These are phyloP conservation scores for Sminthurinus aureus DNA, from an alignment of 2,888 invertebrate genomes.

Conservation along the genomic window DNA sequence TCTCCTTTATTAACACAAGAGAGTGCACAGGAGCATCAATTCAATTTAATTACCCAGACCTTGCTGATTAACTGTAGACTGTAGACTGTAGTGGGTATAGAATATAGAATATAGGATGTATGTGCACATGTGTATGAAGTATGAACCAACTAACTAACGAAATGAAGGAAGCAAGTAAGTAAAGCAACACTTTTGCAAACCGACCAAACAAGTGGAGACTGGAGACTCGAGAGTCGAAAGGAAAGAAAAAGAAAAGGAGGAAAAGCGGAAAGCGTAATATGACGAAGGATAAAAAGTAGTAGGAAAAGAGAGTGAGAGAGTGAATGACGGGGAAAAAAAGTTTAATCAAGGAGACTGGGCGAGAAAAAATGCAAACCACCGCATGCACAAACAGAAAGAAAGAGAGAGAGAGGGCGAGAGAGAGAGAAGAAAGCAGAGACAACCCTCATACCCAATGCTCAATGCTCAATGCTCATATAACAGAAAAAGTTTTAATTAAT, in stretches of 20 bases:
- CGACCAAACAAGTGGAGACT: too few relatives aligned
- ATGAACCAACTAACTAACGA: too few relatives aligned
- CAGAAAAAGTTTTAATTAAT: constrained; percentile 56
- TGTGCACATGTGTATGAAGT: too few relatives aligned
- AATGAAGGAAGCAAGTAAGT: constrained; percentile 25
- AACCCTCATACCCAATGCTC: too few relatives aligned
- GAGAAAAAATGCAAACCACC: constrained; percentile 36
- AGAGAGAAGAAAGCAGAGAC: too few relatives aligned
- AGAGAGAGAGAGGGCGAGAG: too few relatives aligned
- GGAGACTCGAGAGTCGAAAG: too few relatives aligned
- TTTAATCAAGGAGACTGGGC: constrained; percentile 39
- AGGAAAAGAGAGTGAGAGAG: constrained; percentile 26
- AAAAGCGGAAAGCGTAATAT: constrained; percentile 13
- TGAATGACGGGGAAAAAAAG: constrained; percentile 32
- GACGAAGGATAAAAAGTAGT: constrained; percentile 24
- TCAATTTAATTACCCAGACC: constrained; percentile 54
- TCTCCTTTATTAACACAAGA: constrained; percentile 48
- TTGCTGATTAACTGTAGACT: constrained; percentile 47
- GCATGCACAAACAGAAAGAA: constrained; percentile 14
- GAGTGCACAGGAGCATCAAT: constrained; percentile 47
- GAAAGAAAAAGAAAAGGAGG: background rate
- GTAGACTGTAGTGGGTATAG: background rate
- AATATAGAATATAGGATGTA: too few relatives aligned
- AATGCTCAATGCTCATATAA: constrained; percentile 38
- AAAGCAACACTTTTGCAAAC: constrained; percentile 34